Base-by-base conservation (phyloP, 2,113 vertebrate genomes). In the Macaca nemestrina region DNA sequence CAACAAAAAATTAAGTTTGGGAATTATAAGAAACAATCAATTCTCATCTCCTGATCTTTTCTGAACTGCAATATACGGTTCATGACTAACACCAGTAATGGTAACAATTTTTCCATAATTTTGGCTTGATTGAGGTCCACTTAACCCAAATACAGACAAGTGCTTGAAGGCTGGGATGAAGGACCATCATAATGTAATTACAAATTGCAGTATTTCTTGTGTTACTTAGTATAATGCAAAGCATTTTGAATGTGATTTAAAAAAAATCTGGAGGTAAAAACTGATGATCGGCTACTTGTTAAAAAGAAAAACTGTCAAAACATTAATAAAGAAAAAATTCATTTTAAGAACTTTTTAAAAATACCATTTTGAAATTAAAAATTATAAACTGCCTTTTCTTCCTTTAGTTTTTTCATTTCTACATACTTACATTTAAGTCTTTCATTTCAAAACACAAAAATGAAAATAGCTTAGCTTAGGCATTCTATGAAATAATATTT, bases 381-480 rank as follows among this genome's bases (percentile, higher is more conserved):
- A 61, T 18, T 64, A 32, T 67, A 64, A 64, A 30, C 61, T 5
- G 0, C 35, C 27, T 89, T 94, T 83, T 84, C 52, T 93, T 85
- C 40, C 27, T 30, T 88, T 93, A 68, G 32, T 61, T 95, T 97
- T 45, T 52, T 97, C 59, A 97, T 88, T 94, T 90, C 96, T 93
- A 91, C 32, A 79, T 73, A 76, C 50, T 95, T 90, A 97, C 40
- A 93, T 84, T 93, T 80, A 97, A 80, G n/a, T 61, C 30, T 96
- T 94, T 57, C 88, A 68, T 82, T 91, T 95, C 79, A 95, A 95
- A 97, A 96, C 57, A 92, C 25, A 88, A 94, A 90, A 96, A 80
- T 93, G 76, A 95, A 91, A 98, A 90, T 67, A 94, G 98, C 11
- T 81, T 67, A 94, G 97, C 11, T 81, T 94, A 95, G 92, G 23